phyloP scores from a whole-genome alignment of 2,888 invertebrate genomes.

The Choristoneura rosaceana region DNA sequence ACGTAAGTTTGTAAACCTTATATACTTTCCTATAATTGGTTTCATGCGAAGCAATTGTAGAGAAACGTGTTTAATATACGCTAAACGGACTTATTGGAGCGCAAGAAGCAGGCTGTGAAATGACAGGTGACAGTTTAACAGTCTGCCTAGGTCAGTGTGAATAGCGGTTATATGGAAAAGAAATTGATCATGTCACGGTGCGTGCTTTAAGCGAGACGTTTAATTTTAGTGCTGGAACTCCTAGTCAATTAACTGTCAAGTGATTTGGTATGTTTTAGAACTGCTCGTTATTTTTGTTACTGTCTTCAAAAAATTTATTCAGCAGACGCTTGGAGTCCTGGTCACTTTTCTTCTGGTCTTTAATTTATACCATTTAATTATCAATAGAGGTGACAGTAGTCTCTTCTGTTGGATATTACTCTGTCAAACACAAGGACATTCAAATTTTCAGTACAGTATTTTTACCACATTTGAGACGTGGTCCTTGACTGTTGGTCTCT shows the following conservation, averaged over 20 bases:
- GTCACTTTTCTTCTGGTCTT: too few species aligned
- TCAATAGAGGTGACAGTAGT: too few species aligned
- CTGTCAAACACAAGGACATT: too few species aligned
- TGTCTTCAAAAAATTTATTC: too few species aligned
- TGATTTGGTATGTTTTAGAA: not conserved
- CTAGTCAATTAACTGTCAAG: not conserved
- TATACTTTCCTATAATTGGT: not conserved
- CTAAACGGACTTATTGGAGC: slow-evolving; percentile 36
- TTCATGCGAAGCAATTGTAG: slow-evolving; percentile 25
- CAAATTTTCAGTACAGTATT: too few species aligned
- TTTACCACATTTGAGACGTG: too few species aligned
- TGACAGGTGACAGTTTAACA: slow-evolving; percentile 30
- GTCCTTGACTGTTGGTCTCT: too few species aligned
- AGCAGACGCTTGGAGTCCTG: too few species aligned
- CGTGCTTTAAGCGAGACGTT: not conserved
- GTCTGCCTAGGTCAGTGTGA: slow-evolving; percentile 32
- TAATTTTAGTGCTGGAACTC: not conserved
- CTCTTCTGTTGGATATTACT: too few species aligned
- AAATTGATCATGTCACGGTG: slow-evolving; percentile 16
- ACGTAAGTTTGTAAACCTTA: not conserved
- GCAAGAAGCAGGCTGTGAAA: slow-evolving; percentile 34
- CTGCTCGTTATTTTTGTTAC: too few species aligned
- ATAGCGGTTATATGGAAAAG: slow-evolving; percentile 26
- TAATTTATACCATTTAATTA: too few species aligned
- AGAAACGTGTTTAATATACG: slow-evolving; percentile 11